Percentiles rank a stretch among this genome's conserved stretches.
These are phyloP conservation scores for Macrosoma leucophasiata DNA, from an alignment of 2,888 invertebrate species.

Conservation along the genomic window DNA sequence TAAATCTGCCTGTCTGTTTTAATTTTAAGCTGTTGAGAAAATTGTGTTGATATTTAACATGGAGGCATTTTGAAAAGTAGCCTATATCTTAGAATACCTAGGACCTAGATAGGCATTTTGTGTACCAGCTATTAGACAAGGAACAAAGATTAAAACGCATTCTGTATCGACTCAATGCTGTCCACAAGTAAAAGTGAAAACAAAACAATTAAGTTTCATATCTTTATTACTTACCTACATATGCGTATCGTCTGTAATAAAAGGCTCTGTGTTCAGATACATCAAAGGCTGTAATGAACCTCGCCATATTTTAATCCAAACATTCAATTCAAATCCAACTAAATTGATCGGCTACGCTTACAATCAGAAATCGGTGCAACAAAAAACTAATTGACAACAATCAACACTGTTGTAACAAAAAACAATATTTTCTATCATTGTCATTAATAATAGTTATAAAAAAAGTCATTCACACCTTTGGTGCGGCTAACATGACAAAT, in stretches of 20 bases:
- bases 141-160: too few species aligned
- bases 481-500: conserved; percentile 73
- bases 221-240: too few species aligned
- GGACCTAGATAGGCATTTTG: too few species aligned
- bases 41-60: too few species aligned
- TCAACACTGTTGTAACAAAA: conserved; percentile 67
- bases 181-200: too few species aligned
- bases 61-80: too few species aligned
- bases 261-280: conserved; percentile 38
- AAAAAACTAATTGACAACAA: conserved; percentile 74
- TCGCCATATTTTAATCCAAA: conserved; percentile 66
- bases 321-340: conserved; percentile 61
- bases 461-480: conserved; percentile 74
- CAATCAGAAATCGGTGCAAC: conserved; percentile 54
- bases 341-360: conserved; percentile 63
- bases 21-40: too few species aligned
- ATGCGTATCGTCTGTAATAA: conserved; percentile 32
- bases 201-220: too few species aligned
- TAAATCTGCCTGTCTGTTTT: too few species aligned
- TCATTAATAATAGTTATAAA: conserved; percentile 71
- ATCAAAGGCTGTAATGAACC: conserved; percentile 55
- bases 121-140: too few species aligned
- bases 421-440: conserved; percentile 73
- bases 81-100: too few species aligned
- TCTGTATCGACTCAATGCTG: too few species aligned